phyloP scores from a whole-genome alignment of 2,888 invertebrate species.

The Dolomedes plantarius region DNA sequence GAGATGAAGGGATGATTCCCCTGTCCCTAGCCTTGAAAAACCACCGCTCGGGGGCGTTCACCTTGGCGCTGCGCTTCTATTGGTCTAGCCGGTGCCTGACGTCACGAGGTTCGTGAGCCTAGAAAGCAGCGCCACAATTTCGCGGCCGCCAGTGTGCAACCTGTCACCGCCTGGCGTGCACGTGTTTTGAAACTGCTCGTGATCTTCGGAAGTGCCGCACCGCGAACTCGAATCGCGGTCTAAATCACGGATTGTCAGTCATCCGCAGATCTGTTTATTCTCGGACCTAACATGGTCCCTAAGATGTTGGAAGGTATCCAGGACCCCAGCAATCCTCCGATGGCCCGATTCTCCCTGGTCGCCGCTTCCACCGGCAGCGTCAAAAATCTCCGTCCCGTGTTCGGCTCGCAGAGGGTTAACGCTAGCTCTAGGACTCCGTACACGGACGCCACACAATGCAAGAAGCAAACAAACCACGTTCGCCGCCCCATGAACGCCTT shows the following conservation, averaged over 20 bases:
- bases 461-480: constrained; percentile 98
- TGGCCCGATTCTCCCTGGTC: neutral
- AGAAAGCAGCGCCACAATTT: constrained; percentile 29
- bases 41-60: constrained; percentile 69
- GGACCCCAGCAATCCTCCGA: neutral
- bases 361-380: neutral
- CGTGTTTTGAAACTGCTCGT: neutral
- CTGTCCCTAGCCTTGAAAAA: constrained; percentile 57
- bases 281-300: neutral
- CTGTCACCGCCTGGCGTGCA: neutral
- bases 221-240: neutral
- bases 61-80: constrained; percentile 57
- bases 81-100: constrained; percentile 52
- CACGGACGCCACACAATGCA: constrained; percentile 93
- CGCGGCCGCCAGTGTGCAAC: constrained; percentile 26
- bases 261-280: neutral
- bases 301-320: neutral
- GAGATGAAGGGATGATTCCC: neutral
- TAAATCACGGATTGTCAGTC: neutral
- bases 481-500: constrained; percentile 99
- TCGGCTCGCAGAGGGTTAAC: constrained; percentile 93
- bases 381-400: constrained; percentile 78
- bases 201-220: neutral
- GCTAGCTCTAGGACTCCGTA: constrained; percentile 95
- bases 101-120: constrained; percentile 31